Conservation (phyloP, 2,797 vertebrate genomes). For the Cryptoprocta ferox region DNA sequence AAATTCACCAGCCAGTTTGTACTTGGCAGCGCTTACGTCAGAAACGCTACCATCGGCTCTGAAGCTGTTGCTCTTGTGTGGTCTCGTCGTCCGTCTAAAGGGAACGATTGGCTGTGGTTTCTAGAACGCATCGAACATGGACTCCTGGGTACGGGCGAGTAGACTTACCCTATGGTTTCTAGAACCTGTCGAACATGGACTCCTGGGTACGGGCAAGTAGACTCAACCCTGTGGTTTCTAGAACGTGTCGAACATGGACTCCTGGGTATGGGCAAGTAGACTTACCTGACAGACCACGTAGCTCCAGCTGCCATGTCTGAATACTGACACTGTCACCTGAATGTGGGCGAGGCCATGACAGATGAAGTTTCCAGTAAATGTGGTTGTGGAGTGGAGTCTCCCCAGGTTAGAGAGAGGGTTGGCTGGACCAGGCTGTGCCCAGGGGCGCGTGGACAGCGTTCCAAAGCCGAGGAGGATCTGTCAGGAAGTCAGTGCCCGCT, state of each 20-base stretch:
- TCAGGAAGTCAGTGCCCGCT: background rate
- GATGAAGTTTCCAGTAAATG: background rate
- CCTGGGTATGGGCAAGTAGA: too few species aligned
- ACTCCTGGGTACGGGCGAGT: background rate
- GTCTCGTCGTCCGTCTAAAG: background rate
- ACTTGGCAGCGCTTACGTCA: background rate
- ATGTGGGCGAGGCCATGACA: fast-evolving
- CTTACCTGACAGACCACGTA: background rate
- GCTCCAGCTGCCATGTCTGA: background rate
- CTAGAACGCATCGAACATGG: background rate
- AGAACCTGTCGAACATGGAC: too few species aligned
- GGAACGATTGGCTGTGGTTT: background rate
- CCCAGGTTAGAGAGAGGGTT: too few species aligned
- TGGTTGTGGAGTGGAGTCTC: background rate
- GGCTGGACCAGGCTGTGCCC: fast-evolving
- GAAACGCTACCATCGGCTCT: fast-evolving
- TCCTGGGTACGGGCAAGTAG: too few species aligned
- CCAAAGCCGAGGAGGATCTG: background rate
- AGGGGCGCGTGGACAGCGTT: background rate
- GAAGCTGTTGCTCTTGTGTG: background rate
- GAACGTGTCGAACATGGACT: too few species aligned
- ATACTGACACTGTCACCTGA: fast-evolving
- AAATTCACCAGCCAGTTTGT: constrained; percentile 51
- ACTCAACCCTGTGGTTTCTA: too few species aligned
- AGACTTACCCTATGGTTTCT: background rate